These are phyloP conservation scores for Pteromalus puparum DNA, from an alignment of 1,140 invertebrate species.

Conservation along the genomic window DNA sequence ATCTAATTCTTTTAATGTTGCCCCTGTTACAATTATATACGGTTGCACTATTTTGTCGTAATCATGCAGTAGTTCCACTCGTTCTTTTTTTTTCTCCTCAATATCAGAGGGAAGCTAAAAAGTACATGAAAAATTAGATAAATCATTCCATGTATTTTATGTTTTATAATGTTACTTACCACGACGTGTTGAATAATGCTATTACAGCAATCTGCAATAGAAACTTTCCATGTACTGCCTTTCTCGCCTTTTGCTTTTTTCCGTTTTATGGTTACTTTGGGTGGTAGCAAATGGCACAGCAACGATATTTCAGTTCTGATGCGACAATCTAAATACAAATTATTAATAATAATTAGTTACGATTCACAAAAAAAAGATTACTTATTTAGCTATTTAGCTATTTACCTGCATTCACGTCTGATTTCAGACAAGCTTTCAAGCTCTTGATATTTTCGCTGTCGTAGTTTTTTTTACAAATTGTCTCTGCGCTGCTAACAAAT, in stretches of 20 bases:
- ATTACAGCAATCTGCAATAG: not conserved
- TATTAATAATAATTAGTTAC: too few relatives aligned
- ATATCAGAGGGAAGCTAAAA: conserved; percentile 36
- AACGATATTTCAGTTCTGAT: not conserved
- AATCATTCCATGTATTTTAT: not conserved
- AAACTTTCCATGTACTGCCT: conserved; percentile 25
- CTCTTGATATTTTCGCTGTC: not conserved
- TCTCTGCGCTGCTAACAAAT: not conserved
- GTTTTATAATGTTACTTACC: conserved; percentile 6
- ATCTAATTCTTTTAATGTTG: conserved; percentile 12
- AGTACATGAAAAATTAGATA: not conserved
- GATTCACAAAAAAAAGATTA: too few relatives aligned
- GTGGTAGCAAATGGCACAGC: not conserved
- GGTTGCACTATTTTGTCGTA: conserved; percentile 39
- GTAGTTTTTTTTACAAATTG: not conserved
- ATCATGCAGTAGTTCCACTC: conserved; percentile 15
- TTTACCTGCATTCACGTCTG: not conserved
- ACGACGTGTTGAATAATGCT: not conserved
- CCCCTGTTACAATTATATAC: conserved; percentile 37
- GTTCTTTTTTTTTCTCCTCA: not conserved
- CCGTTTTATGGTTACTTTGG: not conserved
- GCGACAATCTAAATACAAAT: conserved; percentile 3
- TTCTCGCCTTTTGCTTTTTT: not conserved
- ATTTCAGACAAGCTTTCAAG: not conserved
- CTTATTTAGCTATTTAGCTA: too few relatives aligned